Evolutionary conservation across 2,113 vertebrate species (phyloP).

Genomic region (Poicephalus gulielmi): DNA sequence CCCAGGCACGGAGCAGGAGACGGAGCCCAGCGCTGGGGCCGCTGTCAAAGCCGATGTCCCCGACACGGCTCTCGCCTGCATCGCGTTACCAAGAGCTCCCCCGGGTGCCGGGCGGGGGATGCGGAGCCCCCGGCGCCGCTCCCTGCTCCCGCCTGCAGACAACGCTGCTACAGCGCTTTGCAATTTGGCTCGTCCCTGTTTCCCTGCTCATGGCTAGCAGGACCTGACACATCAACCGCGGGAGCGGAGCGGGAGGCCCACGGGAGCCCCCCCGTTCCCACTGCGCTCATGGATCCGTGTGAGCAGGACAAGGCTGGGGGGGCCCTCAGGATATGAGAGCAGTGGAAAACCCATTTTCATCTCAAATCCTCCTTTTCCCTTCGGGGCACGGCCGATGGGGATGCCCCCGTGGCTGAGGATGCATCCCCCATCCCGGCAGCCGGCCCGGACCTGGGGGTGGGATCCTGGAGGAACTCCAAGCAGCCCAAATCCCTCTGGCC

Average conservation of each 20-base stretch:
- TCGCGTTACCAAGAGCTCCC: too few species aligned
- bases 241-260: not conserved
- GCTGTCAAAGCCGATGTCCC: conserved; percentile 48
- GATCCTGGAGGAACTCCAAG: not conserved
- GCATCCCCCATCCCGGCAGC: not conserved
- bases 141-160: not conserved
- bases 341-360: not conserved
- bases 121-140: not conserved
- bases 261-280: not conserved
- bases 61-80: not conserved
- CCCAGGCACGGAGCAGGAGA: rapidly evolving
- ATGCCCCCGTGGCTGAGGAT: not conserved
- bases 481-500: not conserved
- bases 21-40: rapidly evolving
- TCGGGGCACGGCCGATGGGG: too few species aligned
- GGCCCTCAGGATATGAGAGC: rapidly evolving
- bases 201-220: not conserved
- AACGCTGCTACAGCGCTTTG: not conserved
- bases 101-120: too few species aligned
- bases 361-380: not conserved
- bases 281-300: rapidly evolving
- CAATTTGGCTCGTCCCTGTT: conserved; percentile 4
- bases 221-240: not conserved
- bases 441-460: rapidly evolving
- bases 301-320: not conserved